phyloP scores from a whole-genome alignment of 92 coral and sea anemone genomes.

The Pocillopora grandis region DNA sequence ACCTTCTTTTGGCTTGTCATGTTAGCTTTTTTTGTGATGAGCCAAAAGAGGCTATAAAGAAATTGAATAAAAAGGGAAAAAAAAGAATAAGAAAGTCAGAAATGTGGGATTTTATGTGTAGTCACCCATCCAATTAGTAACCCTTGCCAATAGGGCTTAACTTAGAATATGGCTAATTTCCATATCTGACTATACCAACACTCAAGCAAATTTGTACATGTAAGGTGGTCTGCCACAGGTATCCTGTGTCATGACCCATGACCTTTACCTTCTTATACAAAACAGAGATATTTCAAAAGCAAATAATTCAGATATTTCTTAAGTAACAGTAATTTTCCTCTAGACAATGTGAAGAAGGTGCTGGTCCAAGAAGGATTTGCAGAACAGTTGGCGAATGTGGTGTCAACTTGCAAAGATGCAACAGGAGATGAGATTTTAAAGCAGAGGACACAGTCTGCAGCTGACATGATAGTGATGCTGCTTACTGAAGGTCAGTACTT shows the following conservation, averaged over 20 bases:
- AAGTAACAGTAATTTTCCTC: neutral
- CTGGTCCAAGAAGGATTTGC: conserved; percentile 76
- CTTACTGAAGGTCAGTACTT: conserved; percentile 80
- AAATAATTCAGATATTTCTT: neutral
- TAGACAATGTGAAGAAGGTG: conserved; percentile 83
- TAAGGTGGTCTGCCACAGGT: too few relatives aligned
- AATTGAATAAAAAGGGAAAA: too few relatives aligned
- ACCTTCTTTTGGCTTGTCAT: neutral
- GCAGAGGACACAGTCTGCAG: conserved; percentile 56
- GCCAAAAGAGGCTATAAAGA: neutral
- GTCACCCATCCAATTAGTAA: too few relatives aligned
- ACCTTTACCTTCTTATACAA: neutral
- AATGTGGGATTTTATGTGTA: too few relatives aligned
- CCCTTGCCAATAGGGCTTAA: too few relatives aligned
- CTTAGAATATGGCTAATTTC: too few relatives aligned
- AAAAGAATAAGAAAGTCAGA: too few relatives aligned
- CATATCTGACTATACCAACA: too few relatives aligned
- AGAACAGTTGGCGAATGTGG: conserved; percentile 71
- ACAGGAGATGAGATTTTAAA: conserved; percentile 45
- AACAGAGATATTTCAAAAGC: neutral
- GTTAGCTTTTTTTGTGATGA: neutral
- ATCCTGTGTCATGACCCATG: too few relatives aligned
- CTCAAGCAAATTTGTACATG: too few relatives aligned
- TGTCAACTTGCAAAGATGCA: conserved; percentile 49
- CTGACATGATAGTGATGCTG: conserved; percentile 83